phyloP scores from a whole-genome alignment of 1,140 invertebrate species.

The Pseudoatta argentina region DNA sequence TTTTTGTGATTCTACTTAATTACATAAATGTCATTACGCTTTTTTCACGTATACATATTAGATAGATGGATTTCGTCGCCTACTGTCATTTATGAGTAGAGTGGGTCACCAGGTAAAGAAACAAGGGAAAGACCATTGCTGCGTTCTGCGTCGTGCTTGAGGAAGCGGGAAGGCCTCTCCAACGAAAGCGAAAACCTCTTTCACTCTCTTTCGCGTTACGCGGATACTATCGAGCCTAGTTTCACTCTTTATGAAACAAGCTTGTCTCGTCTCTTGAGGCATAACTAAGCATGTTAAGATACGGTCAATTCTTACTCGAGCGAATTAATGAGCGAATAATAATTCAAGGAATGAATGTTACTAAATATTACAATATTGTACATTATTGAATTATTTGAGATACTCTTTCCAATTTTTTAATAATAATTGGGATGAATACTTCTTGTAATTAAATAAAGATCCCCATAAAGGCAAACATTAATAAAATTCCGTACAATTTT shows the following conservation, averaged over 20 bases:
- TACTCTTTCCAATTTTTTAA: neutral
- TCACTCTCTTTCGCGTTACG: slow-evolving; percentile 75
- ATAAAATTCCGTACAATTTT: neutral
- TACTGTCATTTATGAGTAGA: slow-evolving; percentile 35
- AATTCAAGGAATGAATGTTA: neutral
- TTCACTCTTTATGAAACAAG: slow-evolving; percentile 67
- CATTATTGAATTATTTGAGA: neutral
- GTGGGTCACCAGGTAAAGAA: slow-evolving; percentile 72
- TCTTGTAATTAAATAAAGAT: neutral
- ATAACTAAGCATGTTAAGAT: slow-evolving; percentile 45
- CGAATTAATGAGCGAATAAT: neutral
- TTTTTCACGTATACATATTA: neutral
- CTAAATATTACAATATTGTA: neutral
- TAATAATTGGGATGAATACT: neutral
- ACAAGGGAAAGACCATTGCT: slow-evolving; percentile 41
- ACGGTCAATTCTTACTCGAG: neutral
- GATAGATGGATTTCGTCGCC: neutral
- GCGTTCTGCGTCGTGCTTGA: slow-evolving; percentile 48
- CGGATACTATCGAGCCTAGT: slow-evolving; percentile 58
- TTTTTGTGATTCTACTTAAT: neutral
- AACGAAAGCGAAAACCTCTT: slow-evolving; percentile 83
- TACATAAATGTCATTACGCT: neutral
- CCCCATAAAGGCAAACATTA: neutral
- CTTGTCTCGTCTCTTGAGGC: slow-evolving; percentile 26
- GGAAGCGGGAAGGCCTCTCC: slow-evolving; percentile 73